Base-by-base conservation (phyloP, 2,113 vertebrate genomes). In the Physeter macrocephalus region DNA sequence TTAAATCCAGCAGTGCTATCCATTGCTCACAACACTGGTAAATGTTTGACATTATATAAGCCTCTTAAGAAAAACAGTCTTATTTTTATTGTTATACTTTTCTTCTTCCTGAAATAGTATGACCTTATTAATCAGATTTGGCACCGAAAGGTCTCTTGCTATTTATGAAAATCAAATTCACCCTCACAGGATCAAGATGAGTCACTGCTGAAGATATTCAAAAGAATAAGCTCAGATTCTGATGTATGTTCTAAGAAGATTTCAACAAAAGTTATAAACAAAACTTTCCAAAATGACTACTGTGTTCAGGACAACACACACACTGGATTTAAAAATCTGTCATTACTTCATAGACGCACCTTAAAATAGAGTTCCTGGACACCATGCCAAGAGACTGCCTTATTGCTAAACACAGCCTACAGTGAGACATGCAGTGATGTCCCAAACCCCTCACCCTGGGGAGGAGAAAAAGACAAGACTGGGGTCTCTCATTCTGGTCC, bases 91-190 rank as follows among this genome's bases (percentile, higher is more conserved):
- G 43, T 69, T 31, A 49, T 3, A 27, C 14, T 74, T 57, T 61
- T 72, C 77, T 88, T 69, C 52, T 46, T 91, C 89, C 66, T 82
- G 39, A 93, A 89, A 90, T 61, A 96, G 66, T 31, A 87, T 78
- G 95, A 96, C 95, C 92, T 96, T 94, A 94, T 66, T 94, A 90
- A 93, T 92, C 88, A 92, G 74, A 93, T 84, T 31, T 81, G 92
- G 84, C 93, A 93, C 62, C 59, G 36, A 92, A 77, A 49, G 80
- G 74, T 78, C 94, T 75, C 78, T 77, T 71, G 95, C 84, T 97
- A 96, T 96, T 98, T 97, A 83, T 54, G 87, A 96, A 94, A 93
- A 78, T 83, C 57, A 84, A 92, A 77, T 71, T 96, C 74, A 87
- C 74, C 31, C 80, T 95, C 74, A n/a, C 34, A 92, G 83, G 64